phyloP scores from a whole-genome alignment of 1,140 invertebrate species.

The Catajapyx aquilonaris region DNA sequence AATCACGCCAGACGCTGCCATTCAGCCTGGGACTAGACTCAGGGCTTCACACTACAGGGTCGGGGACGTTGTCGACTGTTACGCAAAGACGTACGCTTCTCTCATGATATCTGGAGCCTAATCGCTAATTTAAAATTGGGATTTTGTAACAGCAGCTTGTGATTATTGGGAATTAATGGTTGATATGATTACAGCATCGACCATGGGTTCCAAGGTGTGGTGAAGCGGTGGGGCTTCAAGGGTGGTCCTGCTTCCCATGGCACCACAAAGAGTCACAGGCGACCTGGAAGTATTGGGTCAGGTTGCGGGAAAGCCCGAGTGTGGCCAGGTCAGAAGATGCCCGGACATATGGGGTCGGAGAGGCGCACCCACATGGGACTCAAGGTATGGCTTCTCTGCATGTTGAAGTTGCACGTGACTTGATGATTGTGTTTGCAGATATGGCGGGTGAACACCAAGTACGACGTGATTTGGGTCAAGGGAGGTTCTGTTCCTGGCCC shows the following conservation, averaged over 20 bases:
- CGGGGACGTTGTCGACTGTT: slow-evolving; percentile 76
- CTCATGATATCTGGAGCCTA: background rate
- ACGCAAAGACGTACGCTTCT: slow-evolving; percentile 67
- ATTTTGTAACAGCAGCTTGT: background rate
- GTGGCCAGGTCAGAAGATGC: slow-evolving; percentile 89
- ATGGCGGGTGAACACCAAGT: slow-evolving; percentile 75
- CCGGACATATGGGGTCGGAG: slow-evolving; percentile 83
- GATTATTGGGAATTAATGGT: slow-evolving; percentile 3
- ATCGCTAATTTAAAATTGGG: background rate
- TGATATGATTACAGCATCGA: slow-evolving; percentile 39
- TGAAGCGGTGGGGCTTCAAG: slow-evolving; percentile 88
- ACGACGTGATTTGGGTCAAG: slow-evolving; percentile 75
- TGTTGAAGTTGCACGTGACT: no score
- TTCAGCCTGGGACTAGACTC: slow-evolving; percentile 77
- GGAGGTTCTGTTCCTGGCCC: slow-evolving; percentile 63
- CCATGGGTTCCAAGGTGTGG: slow-evolving; percentile 94
- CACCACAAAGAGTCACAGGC: slow-evolving; percentile 82
- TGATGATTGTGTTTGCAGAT: no score
- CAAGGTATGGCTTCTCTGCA: no score
- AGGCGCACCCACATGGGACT: slow-evolving; percentile 44
- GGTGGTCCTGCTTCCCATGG: slow-evolving; percentile 84
- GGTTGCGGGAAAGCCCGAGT: slow-evolving; percentile 65
- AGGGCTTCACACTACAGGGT: slow-evolving; percentile 71
- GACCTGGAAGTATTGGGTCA: slow-evolving; percentile 72
- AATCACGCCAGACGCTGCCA: slow-evolving; percentile 62